Evolutionary conservation across 2,888 invertebrate species (phyloP), one percentile per base, ranked within the genome.

Genomic region (Hyalella azteca): DNA sequence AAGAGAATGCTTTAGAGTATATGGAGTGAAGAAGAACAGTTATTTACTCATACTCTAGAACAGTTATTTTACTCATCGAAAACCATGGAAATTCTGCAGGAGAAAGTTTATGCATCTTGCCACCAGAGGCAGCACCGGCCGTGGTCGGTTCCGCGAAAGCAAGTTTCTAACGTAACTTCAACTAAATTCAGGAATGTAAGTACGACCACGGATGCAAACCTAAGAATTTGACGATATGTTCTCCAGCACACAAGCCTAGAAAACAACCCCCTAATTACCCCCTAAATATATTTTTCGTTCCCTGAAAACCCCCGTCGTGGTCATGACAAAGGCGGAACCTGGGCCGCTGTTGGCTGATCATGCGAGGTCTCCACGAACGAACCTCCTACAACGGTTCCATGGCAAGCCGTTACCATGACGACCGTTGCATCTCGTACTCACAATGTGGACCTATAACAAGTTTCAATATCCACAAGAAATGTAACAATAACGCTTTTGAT

Each of bases 171-270:
- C 22, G 66, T 36, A 36, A 13, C 66, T 5, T 15, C 26, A 36
- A 32, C 22, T 66, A 29, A 36, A 32, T 36, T 36, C 66, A 66
- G 29, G 36, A 66, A 36, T 36, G 66, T 66, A 36, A 66, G 66
- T 36, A 32, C 66, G 19, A 29, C 7, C 13, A 36, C 36, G n/a
- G n/a, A 66, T 29, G 36, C 66, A 66, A 66, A 66, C 36, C 11
- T 36, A 36, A 36, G 66, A 66, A 66, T 66, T 66, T 66, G 19
- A 22, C 54, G 54, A 54, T 54, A 54, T 54, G 19, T 66, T 36
- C 66, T 29, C 22, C 66, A 66, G 22, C 66, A 66, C 66, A 66
- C 39, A n/a, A 36, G 66, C 66, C 66, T 36, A 19, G n/a, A 66
- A 36, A 66, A 66, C 66, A 4, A 36, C 66, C 66, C n/a, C 66